Percentiles rank a stretch among this genome's conserved stretches.
Evolutionary conservation across 2,113 vertebrate species (phyloP).

Genomic region (Mesembrinibis cayennensis): DNA sequence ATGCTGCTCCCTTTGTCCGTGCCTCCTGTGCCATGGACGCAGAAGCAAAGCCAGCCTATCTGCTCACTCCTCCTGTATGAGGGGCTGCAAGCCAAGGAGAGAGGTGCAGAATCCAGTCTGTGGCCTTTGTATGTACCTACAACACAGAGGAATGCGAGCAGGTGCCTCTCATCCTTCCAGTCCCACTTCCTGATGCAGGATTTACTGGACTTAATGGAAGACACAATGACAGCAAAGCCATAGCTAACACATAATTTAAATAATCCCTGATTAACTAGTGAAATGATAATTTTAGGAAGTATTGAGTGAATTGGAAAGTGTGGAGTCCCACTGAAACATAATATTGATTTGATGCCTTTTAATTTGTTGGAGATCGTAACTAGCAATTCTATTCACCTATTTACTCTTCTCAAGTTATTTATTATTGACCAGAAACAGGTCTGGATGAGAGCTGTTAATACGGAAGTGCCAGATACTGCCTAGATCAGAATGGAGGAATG

Average conservation of each 20-base stretch:
- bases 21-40: neutral
- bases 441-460: neutral
- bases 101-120: neutral
- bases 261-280: slow-evolving; percentile 50
- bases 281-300: slow-evolving; percentile 52
- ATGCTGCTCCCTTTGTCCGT: neutral
- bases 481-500: neutral
- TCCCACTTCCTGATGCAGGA: neutral
- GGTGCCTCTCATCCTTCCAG: neutral
- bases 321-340: slow-evolving; percentile 2
- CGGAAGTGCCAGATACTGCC: neutral
- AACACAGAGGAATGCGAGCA: neutral
- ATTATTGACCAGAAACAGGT: slow-evolving; percentile 23
- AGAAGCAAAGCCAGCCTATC: neutral
- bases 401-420: slow-evolving; percentile 24
- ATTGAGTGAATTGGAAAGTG: slow-evolving; percentile 19
- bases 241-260: slow-evolving; percentile 25
- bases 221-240: neutral
- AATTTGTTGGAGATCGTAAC: slow-evolving; percentile 24
- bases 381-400: neutral
- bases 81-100: neutral
- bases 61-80: neutral
- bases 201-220: neutral
- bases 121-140: neutral
- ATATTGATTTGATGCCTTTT: slow-evolving; percentile 30